Evolutionary conservation across 2,888 invertebrate genomes (phyloP), one percentile per base, ranked within the genome.

Genomic region (Therioaphis trifolii): DNA sequence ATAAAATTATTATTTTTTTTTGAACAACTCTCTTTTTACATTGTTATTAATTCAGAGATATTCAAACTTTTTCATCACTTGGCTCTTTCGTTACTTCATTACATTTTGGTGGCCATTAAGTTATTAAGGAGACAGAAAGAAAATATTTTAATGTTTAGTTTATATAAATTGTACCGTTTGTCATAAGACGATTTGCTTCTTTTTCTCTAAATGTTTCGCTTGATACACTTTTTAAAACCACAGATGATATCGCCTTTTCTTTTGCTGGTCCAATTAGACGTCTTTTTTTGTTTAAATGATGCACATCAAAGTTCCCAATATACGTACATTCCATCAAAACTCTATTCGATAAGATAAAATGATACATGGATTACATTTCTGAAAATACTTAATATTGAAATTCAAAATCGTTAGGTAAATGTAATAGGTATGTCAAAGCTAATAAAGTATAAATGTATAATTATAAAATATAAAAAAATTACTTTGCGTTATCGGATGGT

Each of bases 151-250:
- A 7, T 43, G 4, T 43, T 43, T 7, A 11, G 11, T 7, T 43
- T 7, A 11, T 43, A 43, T 43, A 43, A 43, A 11, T 43, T 43
- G 4, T 35, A 29, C 63, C 63, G 29, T 24, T 63, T 18, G 4
- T 63, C 35, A 63, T 63, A 18, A 63, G 29, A 63, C 63, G 35
- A 63, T 63, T 24, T 12, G 63, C 63, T 63, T 63, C 63, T 63
- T 63, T 63, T 63, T 63, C 63, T 63, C 63, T 63, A 4, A 63
- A 35, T 4, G 35, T 63, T 61, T 61, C 61, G 12, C 63, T 3
- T 24, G 63, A 24, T 35, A 63, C 9, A 12, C 5, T 29, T 63
- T 63, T 29, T 29, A 24, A 21, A 63, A 63, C 15, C 4, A 63
- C 12, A 63, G 21, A 24, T 29, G 63, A 35, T 24, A 63, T 63